Evolutionary conservation across 1,140 invertebrate genomes (phyloP), one percentile per base, ranked within the genome.

Genomic region (Drosophila teissieri): DNA sequence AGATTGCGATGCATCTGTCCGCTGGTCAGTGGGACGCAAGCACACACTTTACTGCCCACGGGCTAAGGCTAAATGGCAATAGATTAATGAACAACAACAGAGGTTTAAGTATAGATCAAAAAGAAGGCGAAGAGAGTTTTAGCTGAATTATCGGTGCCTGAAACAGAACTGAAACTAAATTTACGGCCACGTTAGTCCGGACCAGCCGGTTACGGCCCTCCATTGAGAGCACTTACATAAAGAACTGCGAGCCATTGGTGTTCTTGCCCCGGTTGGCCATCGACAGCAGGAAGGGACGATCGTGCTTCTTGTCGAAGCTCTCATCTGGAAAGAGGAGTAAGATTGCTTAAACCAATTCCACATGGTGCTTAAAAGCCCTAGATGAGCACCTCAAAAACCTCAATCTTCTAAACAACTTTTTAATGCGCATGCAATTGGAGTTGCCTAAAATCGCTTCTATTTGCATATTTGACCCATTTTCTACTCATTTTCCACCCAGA

Each of bases 201-300:
- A 40, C 17, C n/a, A 0, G 36, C 45, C 24, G 52, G 37, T 69
- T 58, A 11, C 1, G 36, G 22, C 40, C 17, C 15, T 36, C 46
- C 24, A 12, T 94, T 17, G 39, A 48, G 37, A 52, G n/a, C 61
- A 96, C 95, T 96, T 95, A 93, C 95, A 99, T 98, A 93, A 99
- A 99, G 93, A 99, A 99, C 92, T 99, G 98, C 51, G 98, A 99
- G 22, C 98, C 98, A 93, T 99, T 99, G 12, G 98, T 99, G 90
- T 99, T 96, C 92, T 97, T 97, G 51, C 97, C 98, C 83, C 97
- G 95, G 93, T 99, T 99, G 3, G 98, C 98, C 98, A 99, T 99
- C 2, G 98, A 98, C 34, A 99, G 93, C 52, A 98, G 92, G 78
- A 96, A 97, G 34, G 96, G 95, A 52, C 94, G 94, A 79, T 98